Conservation (phyloP, 2,113 vertebrate genomes). For the Nycticebus coucang region DNA sequence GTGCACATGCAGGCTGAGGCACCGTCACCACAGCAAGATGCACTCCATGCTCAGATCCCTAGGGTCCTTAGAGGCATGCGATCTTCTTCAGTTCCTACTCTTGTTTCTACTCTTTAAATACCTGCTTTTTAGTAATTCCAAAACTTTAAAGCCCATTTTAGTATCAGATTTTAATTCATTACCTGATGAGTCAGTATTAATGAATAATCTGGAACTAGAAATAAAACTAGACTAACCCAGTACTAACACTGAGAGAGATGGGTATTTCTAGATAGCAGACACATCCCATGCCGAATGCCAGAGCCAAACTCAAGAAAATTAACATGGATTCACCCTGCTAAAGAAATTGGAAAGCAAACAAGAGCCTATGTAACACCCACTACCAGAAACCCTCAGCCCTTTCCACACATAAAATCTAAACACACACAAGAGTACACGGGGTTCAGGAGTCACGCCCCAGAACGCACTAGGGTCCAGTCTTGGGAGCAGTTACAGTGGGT, state of each 20-base stretch:
- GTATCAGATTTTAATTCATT: background rate
- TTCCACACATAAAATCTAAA: background rate
- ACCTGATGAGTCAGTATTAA: background rate
- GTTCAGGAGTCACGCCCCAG: background rate
- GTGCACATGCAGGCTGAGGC: accelerated
- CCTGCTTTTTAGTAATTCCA: background rate
- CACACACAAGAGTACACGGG: accelerated
- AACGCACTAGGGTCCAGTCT: accelerated
- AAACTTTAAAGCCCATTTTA: background rate
- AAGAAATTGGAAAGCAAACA: background rate
- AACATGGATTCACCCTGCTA: background rate
- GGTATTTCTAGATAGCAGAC: background rate
- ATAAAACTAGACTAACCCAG: background rate
- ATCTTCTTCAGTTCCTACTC: background rate
- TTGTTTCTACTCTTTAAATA: background rate
- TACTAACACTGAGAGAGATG: background rate
- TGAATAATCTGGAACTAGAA: background rate
- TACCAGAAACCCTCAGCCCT: background rate
- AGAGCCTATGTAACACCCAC: too few relatives aligned
- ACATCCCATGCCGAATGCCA: background rate
- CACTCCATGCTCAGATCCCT: background rate
- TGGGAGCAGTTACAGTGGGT: accelerated
- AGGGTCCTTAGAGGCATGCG: too few relatives aligned
- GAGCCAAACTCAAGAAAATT: background rate
- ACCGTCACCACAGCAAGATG: accelerated